phyloP scores from a whole-genome alignment of 2,797 vertebrate species.

The Enteromius viviparus region DNA sequence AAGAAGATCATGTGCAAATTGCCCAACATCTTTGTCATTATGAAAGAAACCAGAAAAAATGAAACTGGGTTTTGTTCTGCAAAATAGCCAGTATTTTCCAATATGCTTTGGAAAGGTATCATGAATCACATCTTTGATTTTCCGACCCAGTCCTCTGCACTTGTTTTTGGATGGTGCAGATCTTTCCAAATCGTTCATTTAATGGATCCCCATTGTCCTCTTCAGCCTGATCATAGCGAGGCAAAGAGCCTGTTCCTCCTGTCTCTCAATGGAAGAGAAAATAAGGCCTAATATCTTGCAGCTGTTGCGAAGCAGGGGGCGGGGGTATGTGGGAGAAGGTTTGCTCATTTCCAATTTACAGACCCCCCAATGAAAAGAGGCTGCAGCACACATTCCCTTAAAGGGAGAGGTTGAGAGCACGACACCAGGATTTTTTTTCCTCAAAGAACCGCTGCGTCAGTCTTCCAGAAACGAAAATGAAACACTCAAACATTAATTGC shows the following conservation, averaged over 20 bases:
- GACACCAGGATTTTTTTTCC: not conserved
- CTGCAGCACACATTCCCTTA: conserved; percentile 50
- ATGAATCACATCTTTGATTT: conserved; percentile 1
- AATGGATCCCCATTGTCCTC: conserved; percentile 47
- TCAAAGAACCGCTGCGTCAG: conserved; percentile 5
- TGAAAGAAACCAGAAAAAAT: not conserved
- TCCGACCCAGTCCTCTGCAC: conserved; percentile 13
- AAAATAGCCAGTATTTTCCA: conserved; percentile 2
- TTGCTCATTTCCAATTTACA: conserved; percentile 43
- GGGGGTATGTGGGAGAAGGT: conserved; percentile 30
- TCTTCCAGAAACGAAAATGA: conserved; percentile 2
- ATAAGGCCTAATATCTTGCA: conserved; percentile 60
- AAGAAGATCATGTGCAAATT: not conserved
- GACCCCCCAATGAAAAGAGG: conserved; percentile 43
- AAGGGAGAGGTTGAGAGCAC: conserved; percentile 20
- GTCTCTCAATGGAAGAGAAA: conserved; percentile 47
- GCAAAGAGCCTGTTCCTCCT: conserved; percentile 21
- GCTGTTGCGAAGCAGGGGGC: conserved; percentile 49
- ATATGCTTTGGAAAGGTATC: conserved; percentile 1
- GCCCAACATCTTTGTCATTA: not conserved
- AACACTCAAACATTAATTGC: not conserved
- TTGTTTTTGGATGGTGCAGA: conserved; percentile 42
- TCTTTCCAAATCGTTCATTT: conserved; percentile 49
- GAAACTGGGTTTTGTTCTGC: not conserved
- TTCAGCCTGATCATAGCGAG: conserved; percentile 29